A percentile compares a stretch with the other conserved stretches of the same genome.
phyloP scores from a whole-genome alignment of 2,888 invertebrate species.

The Stratiomys singularior region DNA sequence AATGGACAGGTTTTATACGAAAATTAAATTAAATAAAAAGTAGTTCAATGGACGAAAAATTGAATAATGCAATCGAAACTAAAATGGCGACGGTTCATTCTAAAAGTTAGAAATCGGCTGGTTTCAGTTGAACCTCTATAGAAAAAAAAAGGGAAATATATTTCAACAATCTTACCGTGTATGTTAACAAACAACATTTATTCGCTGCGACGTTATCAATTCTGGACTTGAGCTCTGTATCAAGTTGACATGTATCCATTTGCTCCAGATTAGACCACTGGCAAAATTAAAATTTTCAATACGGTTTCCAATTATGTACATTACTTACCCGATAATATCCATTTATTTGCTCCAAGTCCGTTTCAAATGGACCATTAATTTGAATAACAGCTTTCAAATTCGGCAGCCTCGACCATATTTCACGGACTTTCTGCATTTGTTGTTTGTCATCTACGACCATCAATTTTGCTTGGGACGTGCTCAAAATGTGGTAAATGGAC shows the following conservation, averaged over 20 bases:
- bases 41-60: too few species aligned
- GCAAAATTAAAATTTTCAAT: constrained; percentile 3
- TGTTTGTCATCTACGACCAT: constrained; percentile 87
- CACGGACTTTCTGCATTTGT: constrained; percentile 85
- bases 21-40: too few species aligned
- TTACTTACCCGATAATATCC: constrained; percentile 63
- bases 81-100: too few species aligned
- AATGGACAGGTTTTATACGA: too few species aligned
- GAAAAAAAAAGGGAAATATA: too few species aligned
- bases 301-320: neutral
- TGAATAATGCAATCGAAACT: too few species aligned
- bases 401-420: constrained; percentile 75
- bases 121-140: too few species aligned
- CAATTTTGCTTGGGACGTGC: constrained; percentile 81
- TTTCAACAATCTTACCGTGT: constrained; percentile 71
- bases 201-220: constrained; percentile 80
- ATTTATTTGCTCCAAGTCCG: constrained; percentile 62
- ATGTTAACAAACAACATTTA: constrained; percentile 87
- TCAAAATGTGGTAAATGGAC: constrained; percentile 82
- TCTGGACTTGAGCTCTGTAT: constrained; percentile 74
- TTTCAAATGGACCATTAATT: constrained; percentile 63
- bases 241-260: constrained; percentile 76
- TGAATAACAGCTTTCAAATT: constrained; percentile 80
- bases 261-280: constrained; percentile 84
- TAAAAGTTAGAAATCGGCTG: too few species aligned